Base-by-base conservation (phyloP, 2,797 vertebrate species). In the Catharus ustulatus region DNA sequence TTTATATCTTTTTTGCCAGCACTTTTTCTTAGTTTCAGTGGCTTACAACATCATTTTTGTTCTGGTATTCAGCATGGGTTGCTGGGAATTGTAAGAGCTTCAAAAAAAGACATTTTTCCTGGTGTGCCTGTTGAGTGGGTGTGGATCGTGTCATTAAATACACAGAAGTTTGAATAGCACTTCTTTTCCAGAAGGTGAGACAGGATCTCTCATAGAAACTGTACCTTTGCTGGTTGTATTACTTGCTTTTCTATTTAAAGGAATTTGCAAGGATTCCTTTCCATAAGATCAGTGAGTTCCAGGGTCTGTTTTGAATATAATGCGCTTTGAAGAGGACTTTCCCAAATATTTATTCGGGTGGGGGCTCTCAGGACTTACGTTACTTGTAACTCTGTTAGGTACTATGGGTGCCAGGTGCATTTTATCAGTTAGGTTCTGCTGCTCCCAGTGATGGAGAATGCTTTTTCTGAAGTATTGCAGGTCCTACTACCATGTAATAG, bases 321-420 rank as follows among this genome's bases (percentile, higher is more conserved):
- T 14, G 4, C 20, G 1, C 46, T 67, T 63, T 58, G 49, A 83
- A 45, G 68, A 19, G 69, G 6, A 24, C 15, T 63, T 22, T 30
- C 12, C 26, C 21, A 3, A 43, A 1, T 75, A 8, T 51, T 78
- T 82, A 4, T 17, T 76, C 17, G 61, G 21, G 6, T 62, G 32
- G 23, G 51, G 20, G 32, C 22, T 54, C 29, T 75, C 29, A 13
- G 55, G 51, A 40, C 19, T 36, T 42, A 1, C 0, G 4, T 49
- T 81, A 13, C 34, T 51, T 83, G 10, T 10, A 48, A 21, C 38
- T 62, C 30, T 43, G 6, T n/a, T 51, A 64, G 24, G 30, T 79
- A 7, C n/a, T 67, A 0, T 1, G 4, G 11, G 10, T 5, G 7
- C 22, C 34, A 15, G 26, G 23, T 83, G 10, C 3, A 1, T 62